phyloP scores from a whole-genome alignment of 1,140 invertebrate genomes.

The Neodiprion virginianus region DNA sequence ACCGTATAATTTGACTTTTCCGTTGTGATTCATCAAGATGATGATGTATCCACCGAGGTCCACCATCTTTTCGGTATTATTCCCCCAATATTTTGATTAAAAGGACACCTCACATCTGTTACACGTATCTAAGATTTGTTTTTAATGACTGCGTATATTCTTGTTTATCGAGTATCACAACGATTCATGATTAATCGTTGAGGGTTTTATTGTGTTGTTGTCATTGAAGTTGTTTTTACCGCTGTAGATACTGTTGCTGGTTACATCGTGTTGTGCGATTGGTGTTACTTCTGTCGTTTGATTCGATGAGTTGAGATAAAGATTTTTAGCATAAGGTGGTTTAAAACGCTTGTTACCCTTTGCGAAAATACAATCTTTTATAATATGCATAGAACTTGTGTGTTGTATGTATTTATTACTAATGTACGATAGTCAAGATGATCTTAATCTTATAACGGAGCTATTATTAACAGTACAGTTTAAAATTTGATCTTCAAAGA shows the following conservation, averaged over 20 bases:
- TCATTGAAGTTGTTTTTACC: background rate
- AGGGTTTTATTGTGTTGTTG: background rate
- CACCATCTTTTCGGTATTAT: constrained; percentile 68
- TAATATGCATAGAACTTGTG: too few species aligned
- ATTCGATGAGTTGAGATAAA: too few species aligned
- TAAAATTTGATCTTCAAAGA: too few species aligned
- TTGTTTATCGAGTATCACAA: background rate
- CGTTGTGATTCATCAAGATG: constrained; percentile 91
- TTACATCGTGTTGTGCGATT: background rate
- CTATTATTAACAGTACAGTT: too few species aligned
- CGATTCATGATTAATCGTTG: background rate
- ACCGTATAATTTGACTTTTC: constrained; percentile 96
- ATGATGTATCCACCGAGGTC: constrained; percentile 96
- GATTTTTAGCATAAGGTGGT: too few species aligned
- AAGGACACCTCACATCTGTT: background rate
- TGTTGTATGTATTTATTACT: too few species aligned
- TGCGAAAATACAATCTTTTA: too few species aligned
- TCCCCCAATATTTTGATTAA: background rate
- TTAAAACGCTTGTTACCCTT: too few species aligned
- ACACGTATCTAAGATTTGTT: background rate
- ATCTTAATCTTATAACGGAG: too few species aligned
- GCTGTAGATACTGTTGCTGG: background rate
- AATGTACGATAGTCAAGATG: too few species aligned
- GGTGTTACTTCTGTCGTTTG: background rate
- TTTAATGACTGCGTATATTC: background rate